Conservation (phyloP, 2,888 invertebrate species). For the Omphaloscelis lunosa region DNA sequence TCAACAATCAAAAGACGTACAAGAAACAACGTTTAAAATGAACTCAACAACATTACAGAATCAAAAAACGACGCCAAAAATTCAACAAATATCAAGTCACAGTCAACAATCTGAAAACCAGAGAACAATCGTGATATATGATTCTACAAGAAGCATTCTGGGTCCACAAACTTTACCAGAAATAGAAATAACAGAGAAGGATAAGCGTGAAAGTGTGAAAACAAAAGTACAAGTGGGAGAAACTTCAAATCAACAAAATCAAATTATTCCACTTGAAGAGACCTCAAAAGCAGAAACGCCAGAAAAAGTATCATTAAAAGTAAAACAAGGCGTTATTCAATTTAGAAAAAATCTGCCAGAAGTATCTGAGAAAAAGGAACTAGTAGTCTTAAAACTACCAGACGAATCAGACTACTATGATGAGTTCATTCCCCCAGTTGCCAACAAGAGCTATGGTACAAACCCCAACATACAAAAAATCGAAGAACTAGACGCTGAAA, state of each 20-base stretch:
- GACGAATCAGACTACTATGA: conserved; percentile 25
- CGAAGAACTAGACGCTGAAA: conserved; percentile 10
- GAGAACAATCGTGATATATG: neutral
- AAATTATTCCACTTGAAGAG: neutral
- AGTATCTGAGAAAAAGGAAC: conserved; percentile 6
- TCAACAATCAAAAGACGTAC: neutral
- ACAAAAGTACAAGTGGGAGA: neutral
- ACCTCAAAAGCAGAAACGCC: neutral
- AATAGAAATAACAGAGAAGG: neutral
- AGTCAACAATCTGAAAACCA: neutral
- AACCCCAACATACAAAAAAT: conserved; percentile 24
- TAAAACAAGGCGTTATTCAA: neutral
- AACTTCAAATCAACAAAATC: neutral
- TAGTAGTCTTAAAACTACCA: conserved; percentile 42
- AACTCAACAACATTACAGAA: neutral
- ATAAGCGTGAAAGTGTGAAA: neutral
- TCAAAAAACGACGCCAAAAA: neutral
- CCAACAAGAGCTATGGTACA: neutral
- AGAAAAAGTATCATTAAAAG: neutral
- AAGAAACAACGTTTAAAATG: neutral
- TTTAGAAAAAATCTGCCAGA: neutral
- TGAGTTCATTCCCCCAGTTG: conserved; percentile 43
- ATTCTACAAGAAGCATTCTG: neutral
- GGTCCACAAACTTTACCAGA: neutral
- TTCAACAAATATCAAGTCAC: neutral